Conservation (phyloP, 2,113 vertebrate genomes). For the Dolichotis patagonum region DNA sequence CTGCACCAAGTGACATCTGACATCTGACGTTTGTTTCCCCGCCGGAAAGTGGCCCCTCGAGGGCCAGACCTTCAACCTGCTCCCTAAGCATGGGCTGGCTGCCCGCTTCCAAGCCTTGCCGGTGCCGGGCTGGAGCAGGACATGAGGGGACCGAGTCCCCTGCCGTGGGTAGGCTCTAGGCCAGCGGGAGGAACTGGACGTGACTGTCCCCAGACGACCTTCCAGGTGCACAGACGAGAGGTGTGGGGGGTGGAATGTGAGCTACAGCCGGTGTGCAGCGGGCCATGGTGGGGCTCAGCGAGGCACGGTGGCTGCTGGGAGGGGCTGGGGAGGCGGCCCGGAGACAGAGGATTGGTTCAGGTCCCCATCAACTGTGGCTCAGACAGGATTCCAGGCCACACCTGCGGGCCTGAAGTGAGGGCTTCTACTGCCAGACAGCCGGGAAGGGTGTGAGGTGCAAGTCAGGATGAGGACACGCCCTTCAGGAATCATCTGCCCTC, state of each 20-base stretch:
- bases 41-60: not conserved
- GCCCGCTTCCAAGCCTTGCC: not conserved
- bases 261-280: not conserved
- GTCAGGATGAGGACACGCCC: fast-evolving
- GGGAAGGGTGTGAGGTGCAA: fast-evolving
- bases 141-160: not conserved
- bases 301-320: not conserved
- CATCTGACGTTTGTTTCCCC: too few relatives aligned
- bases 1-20: not conserved
- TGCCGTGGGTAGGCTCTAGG: not conserved
- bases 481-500: not conserved
- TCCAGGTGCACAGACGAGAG: not conserved
- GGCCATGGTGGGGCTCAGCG: not conserved
- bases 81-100: too few relatives aligned
- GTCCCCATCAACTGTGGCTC: not conserved
- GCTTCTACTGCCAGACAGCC: not conserved
- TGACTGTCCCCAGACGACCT: not conserved
- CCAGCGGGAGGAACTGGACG: not conserved
- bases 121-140: not conserved
- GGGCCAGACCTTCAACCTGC: not conserved
- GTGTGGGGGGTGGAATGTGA: not conserved
- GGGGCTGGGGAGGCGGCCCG: fast-evolving
- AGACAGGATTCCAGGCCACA: too few relatives aligned
- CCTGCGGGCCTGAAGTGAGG: fast-evolving
- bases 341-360: not conserved